phyloP scores from a whole-genome alignment of 2,797 vertebrate genomes.

The Propithecus deckenii region DNA sequence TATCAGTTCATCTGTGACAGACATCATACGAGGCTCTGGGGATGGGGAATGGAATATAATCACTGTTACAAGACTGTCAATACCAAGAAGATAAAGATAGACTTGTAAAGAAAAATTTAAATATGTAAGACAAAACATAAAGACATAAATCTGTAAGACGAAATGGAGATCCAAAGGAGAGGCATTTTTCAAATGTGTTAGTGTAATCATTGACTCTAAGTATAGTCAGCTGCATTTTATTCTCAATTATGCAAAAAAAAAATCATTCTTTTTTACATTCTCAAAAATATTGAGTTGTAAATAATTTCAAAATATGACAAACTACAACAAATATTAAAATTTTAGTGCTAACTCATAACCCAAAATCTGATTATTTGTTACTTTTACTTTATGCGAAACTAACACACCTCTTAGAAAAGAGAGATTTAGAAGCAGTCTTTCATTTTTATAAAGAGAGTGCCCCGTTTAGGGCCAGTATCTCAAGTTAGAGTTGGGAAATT shows the following conservation, averaged over 20 bases:
- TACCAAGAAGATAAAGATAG: background rate
- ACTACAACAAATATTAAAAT: slow-evolving; percentile 38
- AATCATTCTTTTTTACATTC: background rate
- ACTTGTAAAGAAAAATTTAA: slow-evolving; percentile 11
- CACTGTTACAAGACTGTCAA: background rate
- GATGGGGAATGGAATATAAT: background rate
- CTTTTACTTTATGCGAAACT: background rate
- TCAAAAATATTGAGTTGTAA: background rate
- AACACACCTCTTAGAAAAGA: background rate
- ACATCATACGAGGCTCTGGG: background rate
- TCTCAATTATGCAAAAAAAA: background rate
- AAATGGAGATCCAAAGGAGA: background rate
- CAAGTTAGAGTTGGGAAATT: background rate
- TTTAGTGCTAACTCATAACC: background rate
- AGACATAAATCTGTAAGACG: background rate
- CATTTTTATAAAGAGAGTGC: background rate
- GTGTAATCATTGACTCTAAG: background rate
- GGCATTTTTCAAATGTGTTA: background rate
- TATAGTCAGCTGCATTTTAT: background rate
- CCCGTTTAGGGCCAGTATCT: background rate
- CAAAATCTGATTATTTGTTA: slow-evolving; percentile 41
- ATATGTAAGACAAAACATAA: background rate
- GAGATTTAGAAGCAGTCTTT: background rate
- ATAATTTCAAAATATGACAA: slow-evolving; percentile 29
- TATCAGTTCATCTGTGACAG: background rate